Conservation (phyloP, 2,888 invertebrate species). For the Mellilla xanthometata region DNA sequence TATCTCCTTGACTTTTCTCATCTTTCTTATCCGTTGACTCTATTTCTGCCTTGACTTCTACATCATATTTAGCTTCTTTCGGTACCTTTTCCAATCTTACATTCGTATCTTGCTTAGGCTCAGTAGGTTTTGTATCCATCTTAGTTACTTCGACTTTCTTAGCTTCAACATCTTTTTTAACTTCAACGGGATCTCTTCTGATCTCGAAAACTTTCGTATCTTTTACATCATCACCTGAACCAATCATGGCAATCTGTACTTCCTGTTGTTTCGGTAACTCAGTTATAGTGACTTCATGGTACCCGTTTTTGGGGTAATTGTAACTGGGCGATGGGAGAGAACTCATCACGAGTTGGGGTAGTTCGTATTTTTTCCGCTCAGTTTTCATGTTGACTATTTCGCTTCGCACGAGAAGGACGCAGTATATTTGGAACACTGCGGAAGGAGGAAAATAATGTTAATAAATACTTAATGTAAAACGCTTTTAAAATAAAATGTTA, state of each 20-base stretch:
- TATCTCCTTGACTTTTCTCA: slow-evolving; percentile 8
- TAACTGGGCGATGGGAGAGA: slow-evolving; percentile 19
- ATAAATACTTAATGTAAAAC: too few relatives aligned
- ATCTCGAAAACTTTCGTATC: background rate
- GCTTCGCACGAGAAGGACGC: slow-evolving; percentile 56
- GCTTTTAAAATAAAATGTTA: too few relatives aligned
- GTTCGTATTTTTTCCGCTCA: slow-evolving; percentile 30
- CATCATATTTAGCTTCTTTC: background rate
- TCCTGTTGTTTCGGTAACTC: slow-evolving; percentile 11
- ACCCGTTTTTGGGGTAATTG: slow-evolving; percentile 5
- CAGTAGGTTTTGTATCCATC: background rate
- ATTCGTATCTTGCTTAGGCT: background rate
- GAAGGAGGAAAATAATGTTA: slow-evolving; percentile 7
- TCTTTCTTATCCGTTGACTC: slow-evolving; percentile 3
- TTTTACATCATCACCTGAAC: background rate
- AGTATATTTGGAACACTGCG: slow-evolving; percentile 59
- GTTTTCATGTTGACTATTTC: slow-evolving; percentile 53
- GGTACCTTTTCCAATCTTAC: background rate
- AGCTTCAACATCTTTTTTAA: background rate
- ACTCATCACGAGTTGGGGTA: slow-evolving; percentile 40
- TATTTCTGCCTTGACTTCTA: slow-evolving; percentile 2
- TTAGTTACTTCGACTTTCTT: background rate
- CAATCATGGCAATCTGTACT: slow-evolving; percentile 6
- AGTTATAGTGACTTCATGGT: slow-evolving; percentile 14
- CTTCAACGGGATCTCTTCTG: background rate